A percentile compares a stretch with the other conserved stretches of the same genome.
These are phyloP conservation scores for Hybos culiciformis DNA, from an alignment of 2,888 invertebrate genomes.

Conservation along the genomic window DNA sequence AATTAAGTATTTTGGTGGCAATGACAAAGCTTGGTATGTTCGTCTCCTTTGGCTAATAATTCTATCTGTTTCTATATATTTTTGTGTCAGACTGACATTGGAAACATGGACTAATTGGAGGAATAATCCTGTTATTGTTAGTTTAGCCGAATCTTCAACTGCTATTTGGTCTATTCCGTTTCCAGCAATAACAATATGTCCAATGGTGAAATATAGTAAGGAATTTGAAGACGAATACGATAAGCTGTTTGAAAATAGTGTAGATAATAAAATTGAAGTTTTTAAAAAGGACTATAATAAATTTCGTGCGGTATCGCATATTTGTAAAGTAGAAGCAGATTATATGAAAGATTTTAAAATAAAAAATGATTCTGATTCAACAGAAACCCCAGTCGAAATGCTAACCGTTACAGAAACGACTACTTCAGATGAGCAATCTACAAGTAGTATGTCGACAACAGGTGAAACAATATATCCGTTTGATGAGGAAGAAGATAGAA, in stretches of 20 bases:
- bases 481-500: too few relatives aligned
- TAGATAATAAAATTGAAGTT: neutral
- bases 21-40: slow-evolving; percentile 3
- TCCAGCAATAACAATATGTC: slow-evolving; percentile 45
- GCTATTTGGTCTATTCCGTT: slow-evolving; percentile 38
- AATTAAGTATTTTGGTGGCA: slow-evolving; percentile 40
- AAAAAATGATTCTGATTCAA: too few relatives aligned
- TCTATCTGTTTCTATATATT: slow-evolving; percentile 39
- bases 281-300: too few relatives aligned
- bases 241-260: too few relatives aligned
- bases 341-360: neutral
- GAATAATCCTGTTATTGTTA: slow-evolving; percentile 49
- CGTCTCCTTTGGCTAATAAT: slow-evolving; percentile 39
- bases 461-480: too few relatives aligned
- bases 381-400: too few relatives aligned
- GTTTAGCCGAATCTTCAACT: slow-evolving; percentile 51
- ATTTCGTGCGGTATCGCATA: neutral
- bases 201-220: slow-evolving; percentile 45
- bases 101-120: slow-evolving; percentile 50
- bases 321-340: neutral
- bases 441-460: too few relatives aligned
- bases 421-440: too few relatives aligned
- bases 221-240: too few relatives aligned
- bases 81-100: slow-evolving; percentile 40
- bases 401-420: too few relatives aligned